Evolutionary conservation across 2,797 vertebrate species (phyloP).

Genomic region (Falco biarmicus): DNA sequence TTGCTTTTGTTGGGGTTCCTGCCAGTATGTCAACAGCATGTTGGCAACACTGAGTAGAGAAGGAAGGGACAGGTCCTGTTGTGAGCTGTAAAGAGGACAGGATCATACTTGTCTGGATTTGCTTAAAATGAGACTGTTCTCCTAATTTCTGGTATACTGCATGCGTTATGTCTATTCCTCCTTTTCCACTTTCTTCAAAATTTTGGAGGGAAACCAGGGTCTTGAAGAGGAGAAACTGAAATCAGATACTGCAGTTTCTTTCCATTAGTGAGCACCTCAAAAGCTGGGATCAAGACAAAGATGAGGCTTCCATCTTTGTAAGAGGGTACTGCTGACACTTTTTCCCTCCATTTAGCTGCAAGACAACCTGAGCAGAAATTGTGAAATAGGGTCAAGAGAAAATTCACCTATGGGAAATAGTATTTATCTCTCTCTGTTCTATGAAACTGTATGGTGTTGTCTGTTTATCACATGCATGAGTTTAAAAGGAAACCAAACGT

Average conservation of each 20-base stretch:
- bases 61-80: not conserved
- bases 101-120: not conserved
- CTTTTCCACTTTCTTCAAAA: not conserved
- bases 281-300: not conserved
- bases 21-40: fast-evolving
- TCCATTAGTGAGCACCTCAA: not conserved
- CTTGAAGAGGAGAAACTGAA: not conserved
- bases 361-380: not conserved
- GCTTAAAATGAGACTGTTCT: not conserved
- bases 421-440: not conserved
- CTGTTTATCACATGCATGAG: not conserved
- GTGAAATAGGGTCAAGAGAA: not conserved
- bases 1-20: not conserved
- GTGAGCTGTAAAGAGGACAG: not conserved
- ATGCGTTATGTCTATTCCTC: not conserved
- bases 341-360: not conserved
- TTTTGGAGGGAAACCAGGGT: not conserved
- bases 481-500: not conserved
- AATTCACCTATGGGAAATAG: not conserved
- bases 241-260: not conserved
- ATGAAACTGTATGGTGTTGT: not conserved
- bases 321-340: fast-evolving
- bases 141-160: not conserved
- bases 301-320: not conserved
- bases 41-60: not conserved